phyloP scores from a whole-genome alignment of 2,888 invertebrate genomes.

The Pheosia gnoma region DNA sequence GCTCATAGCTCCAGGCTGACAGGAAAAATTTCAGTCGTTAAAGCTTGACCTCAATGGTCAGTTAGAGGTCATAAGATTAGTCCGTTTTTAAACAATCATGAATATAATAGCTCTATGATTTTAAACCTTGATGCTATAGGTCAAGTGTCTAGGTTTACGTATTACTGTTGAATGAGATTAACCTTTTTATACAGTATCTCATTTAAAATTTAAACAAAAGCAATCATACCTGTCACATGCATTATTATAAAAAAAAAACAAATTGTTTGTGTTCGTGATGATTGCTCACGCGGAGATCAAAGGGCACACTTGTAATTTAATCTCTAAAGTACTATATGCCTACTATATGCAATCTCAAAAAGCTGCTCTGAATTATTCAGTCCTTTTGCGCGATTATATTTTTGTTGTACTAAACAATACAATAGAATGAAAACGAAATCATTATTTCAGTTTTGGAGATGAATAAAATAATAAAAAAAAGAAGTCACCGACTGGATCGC shows the following conservation, averaged over 20 bases:
- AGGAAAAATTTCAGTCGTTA: too few relatives aligned
- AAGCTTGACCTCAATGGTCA: not conserved
- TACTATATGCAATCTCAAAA: constrained; percentile 1
- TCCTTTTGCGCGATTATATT: not conserved
- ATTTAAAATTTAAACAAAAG: not conserved
- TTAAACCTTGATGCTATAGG: not conserved
- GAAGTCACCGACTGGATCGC: not conserved
- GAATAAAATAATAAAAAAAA: not conserved
- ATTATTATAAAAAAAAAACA: not conserved
- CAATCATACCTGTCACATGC: not conserved
- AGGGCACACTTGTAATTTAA: not conserved
- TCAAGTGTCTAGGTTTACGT: not conserved
- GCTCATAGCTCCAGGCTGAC: too few relatives aligned
- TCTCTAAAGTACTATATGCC: not conserved
- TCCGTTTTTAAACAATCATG: too few relatives aligned
- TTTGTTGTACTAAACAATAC: not conserved
- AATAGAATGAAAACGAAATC: not conserved
- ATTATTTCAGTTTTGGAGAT: not conserved
- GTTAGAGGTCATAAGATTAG: not conserved
- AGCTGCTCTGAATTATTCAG: not conserved
- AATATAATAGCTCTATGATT: not conserved
- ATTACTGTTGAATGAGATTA: not conserved
- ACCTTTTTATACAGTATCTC: not conserved
- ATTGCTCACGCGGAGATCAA: not conserved
- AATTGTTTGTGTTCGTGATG: constrained; percentile 3